Percentiles rank a stretch among this genome's conserved stretches.
Conservation (phyloP, 2,888 invertebrate species). For the Lithophane leautieri region DNA sequence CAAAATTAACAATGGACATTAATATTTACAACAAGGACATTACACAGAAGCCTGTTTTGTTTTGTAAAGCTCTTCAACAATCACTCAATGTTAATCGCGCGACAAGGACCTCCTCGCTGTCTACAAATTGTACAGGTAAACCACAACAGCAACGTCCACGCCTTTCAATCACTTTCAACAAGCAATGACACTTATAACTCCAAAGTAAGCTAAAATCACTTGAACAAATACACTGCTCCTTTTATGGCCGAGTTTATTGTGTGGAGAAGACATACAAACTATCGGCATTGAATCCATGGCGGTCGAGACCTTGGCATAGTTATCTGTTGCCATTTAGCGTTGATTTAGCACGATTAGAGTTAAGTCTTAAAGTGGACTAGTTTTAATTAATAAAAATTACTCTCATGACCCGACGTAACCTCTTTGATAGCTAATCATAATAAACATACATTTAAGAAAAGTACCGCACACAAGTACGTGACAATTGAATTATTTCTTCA, state of each 20-base stretch:
- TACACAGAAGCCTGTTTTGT: background rate
- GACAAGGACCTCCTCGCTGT: constrained; percentile 26
- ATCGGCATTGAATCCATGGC: constrained; percentile 51
- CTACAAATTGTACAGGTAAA: background rate
- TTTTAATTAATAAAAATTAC: constrained; percentile 26
- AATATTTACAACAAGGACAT: background rate
- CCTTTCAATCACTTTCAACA: constrained; percentile 39
- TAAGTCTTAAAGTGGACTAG: constrained; percentile 47
- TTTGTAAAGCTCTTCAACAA: constrained; percentile 9
- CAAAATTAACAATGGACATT: background rate
- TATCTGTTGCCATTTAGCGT: constrained; percentile 71
- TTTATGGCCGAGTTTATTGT: constrained; percentile 57
- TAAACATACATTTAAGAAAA: background rate
- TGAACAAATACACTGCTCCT: constrained; percentile 55
- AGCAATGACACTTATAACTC: constrained; percentile 31
- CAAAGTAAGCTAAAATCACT: constrained; percentile 38
- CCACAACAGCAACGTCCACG: constrained; percentile 19
- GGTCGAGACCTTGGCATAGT: constrained; percentile 75
- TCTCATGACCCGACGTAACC: background rate
- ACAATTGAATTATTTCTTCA: constrained; percentile 19
- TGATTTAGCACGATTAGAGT: constrained; percentile 73
- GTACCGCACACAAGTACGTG: constrained; percentile 13
- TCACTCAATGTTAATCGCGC: constrained; percentile 2
- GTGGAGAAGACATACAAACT: constrained; percentile 51
- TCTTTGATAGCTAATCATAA: constrained; percentile 1